Evolutionary conservation across 2,797 vertebrate genomes (phyloP).

Genomic region (Anas flavirostris): DNA sequence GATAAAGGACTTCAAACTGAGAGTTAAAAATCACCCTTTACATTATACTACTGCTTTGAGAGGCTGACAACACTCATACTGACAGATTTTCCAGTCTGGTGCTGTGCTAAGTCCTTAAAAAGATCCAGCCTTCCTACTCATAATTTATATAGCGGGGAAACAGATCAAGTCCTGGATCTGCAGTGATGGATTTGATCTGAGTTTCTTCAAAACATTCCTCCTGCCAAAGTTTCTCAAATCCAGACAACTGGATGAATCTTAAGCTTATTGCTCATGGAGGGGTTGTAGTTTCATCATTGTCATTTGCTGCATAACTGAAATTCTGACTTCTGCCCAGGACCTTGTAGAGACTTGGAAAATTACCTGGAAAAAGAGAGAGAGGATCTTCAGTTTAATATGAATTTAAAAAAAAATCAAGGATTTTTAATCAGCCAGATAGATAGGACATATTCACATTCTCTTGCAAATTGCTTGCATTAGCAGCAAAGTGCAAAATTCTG

Average conservation of each 20-base stretch:
- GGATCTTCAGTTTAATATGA: background rate
- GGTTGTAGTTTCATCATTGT: background rate
- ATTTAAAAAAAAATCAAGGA: accelerated
- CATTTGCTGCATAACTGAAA: background rate
- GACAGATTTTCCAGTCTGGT: background rate
- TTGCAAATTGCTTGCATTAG: background rate
- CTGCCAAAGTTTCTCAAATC: background rate
- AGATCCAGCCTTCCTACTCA: background rate
- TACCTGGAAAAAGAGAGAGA: background rate
- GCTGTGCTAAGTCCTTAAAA: background rate
- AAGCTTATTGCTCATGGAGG: background rate
- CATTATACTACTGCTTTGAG: background rate
- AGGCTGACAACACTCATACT: background rate
- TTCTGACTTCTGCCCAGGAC: background rate
- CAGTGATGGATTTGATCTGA: background rate
- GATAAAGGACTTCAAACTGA: background rate
- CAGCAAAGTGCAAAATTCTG: background rate
- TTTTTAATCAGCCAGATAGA: background rate
- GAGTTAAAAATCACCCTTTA: background rate
- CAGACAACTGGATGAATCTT: background rate
- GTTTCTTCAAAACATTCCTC: background rate
- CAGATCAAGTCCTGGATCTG: background rate
- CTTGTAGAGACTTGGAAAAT: background rate
- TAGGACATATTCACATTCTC: background rate
- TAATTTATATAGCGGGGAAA: background rate